Conservation (phyloP, 2,113 vertebrate genomes). For the Tamias sibiricus region DNA sequence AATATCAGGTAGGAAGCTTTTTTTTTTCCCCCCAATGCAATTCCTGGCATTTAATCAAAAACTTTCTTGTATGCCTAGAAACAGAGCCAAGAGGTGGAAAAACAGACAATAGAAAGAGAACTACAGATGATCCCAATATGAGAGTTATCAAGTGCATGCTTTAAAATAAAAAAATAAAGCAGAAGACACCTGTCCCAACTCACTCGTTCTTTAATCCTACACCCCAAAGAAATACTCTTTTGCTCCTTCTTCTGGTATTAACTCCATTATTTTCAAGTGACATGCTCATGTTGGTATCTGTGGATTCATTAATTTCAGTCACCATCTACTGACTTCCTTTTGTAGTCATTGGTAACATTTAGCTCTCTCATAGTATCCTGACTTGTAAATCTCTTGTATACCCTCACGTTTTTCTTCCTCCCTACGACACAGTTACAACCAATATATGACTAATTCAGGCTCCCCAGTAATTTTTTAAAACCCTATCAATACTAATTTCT, state of each 20-base stretch:
- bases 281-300: neutral
- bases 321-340: neutral
- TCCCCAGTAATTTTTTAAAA: neutral
- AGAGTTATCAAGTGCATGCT: neutral
- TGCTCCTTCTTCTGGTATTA: neutral
- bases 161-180: neutral
- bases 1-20: neutral
- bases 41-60: neutral
- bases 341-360: neutral
- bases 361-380: neutral
- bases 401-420: neutral
- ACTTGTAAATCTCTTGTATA: neutral
- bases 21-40: neutral
- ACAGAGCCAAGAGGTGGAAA: neutral
- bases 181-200: neutral
- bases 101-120: neutral
- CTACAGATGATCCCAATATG: neutral
- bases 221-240: conserved; percentile 13
- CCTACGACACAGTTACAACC: neutral
- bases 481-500: neutral
- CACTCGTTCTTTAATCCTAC: neutral
- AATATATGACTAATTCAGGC: neutral
- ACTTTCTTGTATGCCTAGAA: neutral
- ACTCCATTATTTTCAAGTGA: neutral
- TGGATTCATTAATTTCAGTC: neutral